Base-by-base conservation (phyloP, 2,113 vertebrate species). In the Chiloscyllium plagiosum region DNA sequence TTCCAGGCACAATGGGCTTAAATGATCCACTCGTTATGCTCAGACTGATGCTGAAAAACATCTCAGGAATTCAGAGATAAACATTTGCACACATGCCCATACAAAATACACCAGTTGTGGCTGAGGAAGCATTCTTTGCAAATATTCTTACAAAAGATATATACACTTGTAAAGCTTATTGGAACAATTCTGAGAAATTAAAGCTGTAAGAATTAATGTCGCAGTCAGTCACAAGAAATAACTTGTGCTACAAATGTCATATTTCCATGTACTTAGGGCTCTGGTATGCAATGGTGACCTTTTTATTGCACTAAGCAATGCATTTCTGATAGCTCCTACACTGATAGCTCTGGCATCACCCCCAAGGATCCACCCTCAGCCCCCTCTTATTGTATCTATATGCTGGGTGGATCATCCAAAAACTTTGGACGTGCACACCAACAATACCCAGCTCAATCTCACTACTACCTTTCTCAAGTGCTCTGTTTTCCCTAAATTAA, bases 41-140 rank as follows among this genome's bases (percentile, higher is more conserved):
- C 87, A 65, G 29, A 61, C 87, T n/a, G 87, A 65, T 65, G 29
- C 87, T 92, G 87, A 17, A 61, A 92, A 93, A n/a, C 89, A 93
- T 93, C 61, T 93, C 33, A 93, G 89, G 89, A 93, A 93, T 93
- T 66, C n/a, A 37, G 15, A 92, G 89, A 19, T 29, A 66, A 68
- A 65, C 89, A 68, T 93, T 92, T 37, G 66, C 61, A 47, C 61
- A 37, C 89, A 93, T 66, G 89, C n/a, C 89, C 89, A 68, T 93
- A 66, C 33, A 93, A 93, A 93, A 66, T 93, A 68, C 89, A n/a
- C 33, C 22, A 37, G 61, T 37, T 66, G 33, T 65, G 37, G 65
- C 89, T 65, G n/a, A 66, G 26, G 89, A 37, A 65, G 56, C 4
- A 20, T 19, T 22, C 33, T 66, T 65, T 92, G 37, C 3, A 83